Evolutionary conservation across 2,797 vertebrate species (phyloP).

Genomic region (Ambastaia sidthimunki): DNA sequence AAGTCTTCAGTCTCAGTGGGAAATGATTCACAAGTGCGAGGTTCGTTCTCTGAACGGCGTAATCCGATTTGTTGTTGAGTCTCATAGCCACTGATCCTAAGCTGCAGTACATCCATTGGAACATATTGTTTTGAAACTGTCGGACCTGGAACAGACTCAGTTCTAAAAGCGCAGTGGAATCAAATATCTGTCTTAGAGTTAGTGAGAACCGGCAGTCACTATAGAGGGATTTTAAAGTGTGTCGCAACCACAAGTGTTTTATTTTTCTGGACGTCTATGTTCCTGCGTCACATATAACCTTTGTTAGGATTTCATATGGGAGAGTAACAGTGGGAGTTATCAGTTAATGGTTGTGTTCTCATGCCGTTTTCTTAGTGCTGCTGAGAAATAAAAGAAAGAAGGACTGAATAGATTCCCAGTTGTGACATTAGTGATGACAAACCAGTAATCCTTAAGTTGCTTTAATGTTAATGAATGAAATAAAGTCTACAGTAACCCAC

Average conservation of each 20-base stretch:
- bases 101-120: constrained; percentile 19
- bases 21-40: constrained; percentile 32
- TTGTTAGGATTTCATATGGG: constrained; percentile 33
- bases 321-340: constrained; percentile 30
- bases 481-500: constrained; percentile 23
- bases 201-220: constrained; percentile 11
- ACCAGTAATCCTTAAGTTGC: constrained; percentile 39
- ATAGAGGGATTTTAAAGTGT: background rate
- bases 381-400: constrained; percentile 31
- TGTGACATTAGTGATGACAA: constrained; percentile 24
- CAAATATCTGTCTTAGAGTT: background rate
- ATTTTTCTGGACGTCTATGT: constrained; percentile 1
- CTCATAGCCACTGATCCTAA: constrained; percentile 24
- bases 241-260: constrained; percentile 5
- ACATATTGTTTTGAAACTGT: constrained; percentile 29
- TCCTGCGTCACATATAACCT: constrained; percentile 23
- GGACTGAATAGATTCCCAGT: constrained; percentile 41
- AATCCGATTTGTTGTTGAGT: constrained; percentile 35
- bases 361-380: constrained; percentile 26
- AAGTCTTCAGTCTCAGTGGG: background rate
- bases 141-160: background rate
- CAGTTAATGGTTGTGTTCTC: constrained; percentile 20
- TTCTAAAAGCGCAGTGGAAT: constrained; percentile 4
- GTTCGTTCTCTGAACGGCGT: constrained; percentile 29
- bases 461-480: constrained; percentile 49